Conservation (phyloP, 2,888 invertebrate species). For the Ommatoiulus sabulosus region DNA sequence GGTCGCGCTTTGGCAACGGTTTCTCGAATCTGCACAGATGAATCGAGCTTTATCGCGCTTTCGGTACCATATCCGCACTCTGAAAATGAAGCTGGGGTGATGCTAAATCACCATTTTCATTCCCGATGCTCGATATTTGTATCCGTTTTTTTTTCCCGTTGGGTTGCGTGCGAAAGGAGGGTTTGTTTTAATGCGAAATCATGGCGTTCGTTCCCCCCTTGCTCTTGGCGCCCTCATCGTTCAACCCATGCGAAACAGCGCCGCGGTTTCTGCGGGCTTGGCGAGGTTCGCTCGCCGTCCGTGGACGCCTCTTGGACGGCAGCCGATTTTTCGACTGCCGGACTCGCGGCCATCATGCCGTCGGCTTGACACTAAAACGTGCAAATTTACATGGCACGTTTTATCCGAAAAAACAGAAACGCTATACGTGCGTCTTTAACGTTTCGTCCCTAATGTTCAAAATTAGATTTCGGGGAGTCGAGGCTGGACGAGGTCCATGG, state of each 20-base stretch:
- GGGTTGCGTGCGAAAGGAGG: neutral
- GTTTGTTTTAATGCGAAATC: neutral
- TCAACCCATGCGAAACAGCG: neutral
- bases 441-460: neutral
- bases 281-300: neutral
- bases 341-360: neutral
- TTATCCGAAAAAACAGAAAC: too few relatives aligned
- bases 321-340: neutral
- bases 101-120: neutral
- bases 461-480: neutral
- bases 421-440: neutral
- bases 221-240: neutral
- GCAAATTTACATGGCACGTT: neutral
- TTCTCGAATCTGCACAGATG: neutral
- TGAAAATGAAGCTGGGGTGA: neutral
- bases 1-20: neutral
- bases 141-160: neutral
- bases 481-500: neutral
- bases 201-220: constrained; percentile 1
- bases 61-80: neutral
- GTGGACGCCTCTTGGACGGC: neutral
- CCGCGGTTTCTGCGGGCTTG: neutral
- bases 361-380: too few relatives aligned
- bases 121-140: neutral
- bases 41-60: neutral